These are phyloP conservation scores for Zoroaster sp. DNA, from an alignment of 53 echinoderm and acorn worm species.

Conservation along the genomic window DNA sequence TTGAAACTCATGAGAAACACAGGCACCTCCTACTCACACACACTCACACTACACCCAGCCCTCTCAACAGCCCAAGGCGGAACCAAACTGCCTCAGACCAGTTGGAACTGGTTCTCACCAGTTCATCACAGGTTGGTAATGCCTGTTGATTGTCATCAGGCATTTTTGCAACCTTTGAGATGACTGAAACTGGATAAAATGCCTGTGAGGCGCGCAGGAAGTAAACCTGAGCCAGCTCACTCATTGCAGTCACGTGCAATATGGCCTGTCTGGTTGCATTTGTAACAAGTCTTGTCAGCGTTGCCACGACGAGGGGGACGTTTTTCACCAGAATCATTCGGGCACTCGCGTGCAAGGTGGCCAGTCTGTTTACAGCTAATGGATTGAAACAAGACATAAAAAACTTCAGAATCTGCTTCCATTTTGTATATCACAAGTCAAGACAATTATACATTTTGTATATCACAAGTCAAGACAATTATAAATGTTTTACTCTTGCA, in stretches of 20 bases:
- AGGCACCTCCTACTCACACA: conserved; percentile 62
- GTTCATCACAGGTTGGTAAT: not conserved
- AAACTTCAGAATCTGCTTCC: no score
- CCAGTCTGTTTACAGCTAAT: conserved; percentile 63
- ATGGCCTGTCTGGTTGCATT: conserved; percentile 53
- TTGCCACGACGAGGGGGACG: conserved; percentile 1
- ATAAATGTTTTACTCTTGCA: no score
- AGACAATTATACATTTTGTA: no score
- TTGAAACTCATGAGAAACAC: conserved; percentile 59
- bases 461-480: no score
- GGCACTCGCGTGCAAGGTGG: conserved; percentile 73
- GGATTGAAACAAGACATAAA: not conserved
- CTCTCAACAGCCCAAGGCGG: not conserved
- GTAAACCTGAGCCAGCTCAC: conserved; percentile 41
- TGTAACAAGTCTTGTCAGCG: conserved; percentile 50
- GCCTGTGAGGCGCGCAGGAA: conserved; percentile 59
- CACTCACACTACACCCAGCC: conserved; percentile 61
- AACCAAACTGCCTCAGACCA: conserved; percentile 49
- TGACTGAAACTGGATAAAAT: conserved; percentile 41
- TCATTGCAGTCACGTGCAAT: conserved; percentile 65
- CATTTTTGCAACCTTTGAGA: not conserved
- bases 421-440: no score
- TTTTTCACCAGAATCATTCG: not conserved
- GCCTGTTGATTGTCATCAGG: not conserved
- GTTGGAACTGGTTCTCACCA: conserved; percentile 29